Percentiles rank a stretch among this genome's conserved stretches.
phyloP scores from a whole-genome alignment of 2,113 vertebrate species.

The Salvelinus namaycush region DNA sequence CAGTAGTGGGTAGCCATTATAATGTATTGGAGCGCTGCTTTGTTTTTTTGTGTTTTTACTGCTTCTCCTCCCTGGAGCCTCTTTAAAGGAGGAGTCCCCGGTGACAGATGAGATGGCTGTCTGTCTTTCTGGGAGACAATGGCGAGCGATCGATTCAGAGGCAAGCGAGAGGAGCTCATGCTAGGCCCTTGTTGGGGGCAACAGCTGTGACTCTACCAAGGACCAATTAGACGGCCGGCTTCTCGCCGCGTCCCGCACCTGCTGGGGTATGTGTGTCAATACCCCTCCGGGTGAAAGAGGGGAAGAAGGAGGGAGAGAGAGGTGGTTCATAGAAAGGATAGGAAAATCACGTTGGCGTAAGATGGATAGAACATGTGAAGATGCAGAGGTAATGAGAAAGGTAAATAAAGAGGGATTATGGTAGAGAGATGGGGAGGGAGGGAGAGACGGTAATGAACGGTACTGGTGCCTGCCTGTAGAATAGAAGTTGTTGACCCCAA shows the following conservation, averaged over 20 bases:
- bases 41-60: conserved; percentile 28
- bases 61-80: conserved; percentile 13
- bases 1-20: conserved; percentile 35
- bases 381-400: conserved; percentile 16
- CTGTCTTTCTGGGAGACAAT: conserved; percentile 55
- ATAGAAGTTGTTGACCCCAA: conserved; percentile 64
- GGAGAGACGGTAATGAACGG: conserved; percentile 21
- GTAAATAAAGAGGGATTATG: conserved; percentile 11
- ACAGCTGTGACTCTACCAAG: conserved; percentile 71
- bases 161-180: conserved; percentile 49
- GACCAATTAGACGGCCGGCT: conserved; percentile 72
- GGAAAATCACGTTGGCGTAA: not conserved
- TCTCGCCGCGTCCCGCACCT: conserved; percentile 65
- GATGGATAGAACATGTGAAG: conserved; percentile 11
- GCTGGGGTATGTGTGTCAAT: conserved; percentile 71
- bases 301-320: not conserved
- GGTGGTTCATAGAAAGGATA: not conserved
- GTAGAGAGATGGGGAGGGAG: conserved; percentile 30
- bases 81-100: conserved; percentile 20
- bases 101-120: conserved; percentile 32
- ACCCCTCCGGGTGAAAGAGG: conserved; percentile 53
- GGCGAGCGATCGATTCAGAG: conserved; percentile 53
- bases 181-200: conserved; percentile 60
- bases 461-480: conserved; percentile 29
- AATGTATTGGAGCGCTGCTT: conserved; percentile 43